Evolutionary conservation across 2,113 vertebrate species (phyloP), one percentile per base, ranked within the genome.

Genomic region (Phodopus roborovskii): DNA sequence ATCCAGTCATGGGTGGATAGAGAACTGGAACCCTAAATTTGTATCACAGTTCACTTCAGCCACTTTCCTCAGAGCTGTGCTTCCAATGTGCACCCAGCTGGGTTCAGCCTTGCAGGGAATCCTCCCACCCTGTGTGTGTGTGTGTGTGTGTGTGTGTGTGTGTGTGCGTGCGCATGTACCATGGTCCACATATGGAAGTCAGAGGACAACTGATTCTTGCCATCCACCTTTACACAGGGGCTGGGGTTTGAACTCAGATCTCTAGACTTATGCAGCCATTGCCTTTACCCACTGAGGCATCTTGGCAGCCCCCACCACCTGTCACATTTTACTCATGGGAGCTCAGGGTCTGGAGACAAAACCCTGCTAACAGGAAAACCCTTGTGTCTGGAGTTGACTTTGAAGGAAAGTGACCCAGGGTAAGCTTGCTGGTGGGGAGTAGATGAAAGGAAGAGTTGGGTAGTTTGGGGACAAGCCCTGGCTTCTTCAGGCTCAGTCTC

Each of bases 11-110:
- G 50, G 50, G 56, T 3, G n/a, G 62, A 48, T 10, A 30, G 79
- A 42, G 39, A 60, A 36, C 60, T 11, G 36, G 39, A 66, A 50
- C 24, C 66, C 5, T 19, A 10, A 33, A 28, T n/a, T 7, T 1
- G 19, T 17, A 16, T 17, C 2, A 0, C 16, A 78, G 28, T 73
- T 66, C 42, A 13, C 10, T 16, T 4, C n/a, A 19, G 19, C 0
- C 24, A 20, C 19, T 64, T 15, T 74, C 24, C 4, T 30, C 13
- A 53, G 39, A 24, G 26, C 1, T 36, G 19, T 28, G 10, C 33
- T 92, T 50, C 48, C 58, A n/a, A 9, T 2, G 0, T 3, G 24
- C 2, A 42, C 26, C 36, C 3, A 6, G 4, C 12, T 24, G 36
- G 19, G 45, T 45, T 3, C 4, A 16, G 48, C 42, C 68, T 58